phyloP scores from a whole-genome alignment of 2,113 vertebrate species.

The Sander lucioperca region DNA sequence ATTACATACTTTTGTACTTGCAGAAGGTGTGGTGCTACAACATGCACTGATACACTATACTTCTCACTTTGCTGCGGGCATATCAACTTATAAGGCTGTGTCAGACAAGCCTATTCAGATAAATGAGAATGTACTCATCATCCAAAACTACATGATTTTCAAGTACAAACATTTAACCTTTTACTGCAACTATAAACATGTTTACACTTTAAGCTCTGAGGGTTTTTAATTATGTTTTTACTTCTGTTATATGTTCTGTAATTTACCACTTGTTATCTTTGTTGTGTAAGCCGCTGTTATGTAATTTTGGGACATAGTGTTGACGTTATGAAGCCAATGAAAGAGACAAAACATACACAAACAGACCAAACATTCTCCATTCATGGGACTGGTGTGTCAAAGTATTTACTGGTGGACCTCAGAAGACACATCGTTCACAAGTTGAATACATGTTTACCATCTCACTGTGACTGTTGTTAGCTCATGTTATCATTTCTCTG shows the following conservation, averaged over 20 bases:
- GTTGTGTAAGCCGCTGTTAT: background rate
- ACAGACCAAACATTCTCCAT: background rate
- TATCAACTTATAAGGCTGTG: slow-evolving; percentile 18
- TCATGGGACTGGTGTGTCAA: too few relatives aligned
- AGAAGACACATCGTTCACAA: background rate
- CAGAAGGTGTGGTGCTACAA: slow-evolving; percentile 53
- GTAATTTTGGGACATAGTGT: background rate
- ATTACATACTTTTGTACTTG: slow-evolving; percentile 25
- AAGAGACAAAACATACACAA: background rate
- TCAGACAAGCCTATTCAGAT: slow-evolving; percentile 54
- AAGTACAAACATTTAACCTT: slow-evolving; percentile 44
- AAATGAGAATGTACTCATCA: slow-evolving; percentile 47
- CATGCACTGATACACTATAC: slow-evolving; percentile 32
- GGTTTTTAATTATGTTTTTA: background rate
- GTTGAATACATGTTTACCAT: background rate
- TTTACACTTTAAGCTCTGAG: background rate
- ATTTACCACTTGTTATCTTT: background rate
- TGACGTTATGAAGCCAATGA: background rate
- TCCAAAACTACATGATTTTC: slow-evolving; percentile 12
- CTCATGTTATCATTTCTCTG: background rate
- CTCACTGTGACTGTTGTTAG: background rate
- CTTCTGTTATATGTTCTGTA: background rate
- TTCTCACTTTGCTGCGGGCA: slow-evolving; percentile 29
- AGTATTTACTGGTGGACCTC: background rate
- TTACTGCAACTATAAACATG: slow-evolving; percentile 11